Conservation (phyloP, 2,113 vertebrate species). For the Myxocyprinus asiaticus region DNA sequence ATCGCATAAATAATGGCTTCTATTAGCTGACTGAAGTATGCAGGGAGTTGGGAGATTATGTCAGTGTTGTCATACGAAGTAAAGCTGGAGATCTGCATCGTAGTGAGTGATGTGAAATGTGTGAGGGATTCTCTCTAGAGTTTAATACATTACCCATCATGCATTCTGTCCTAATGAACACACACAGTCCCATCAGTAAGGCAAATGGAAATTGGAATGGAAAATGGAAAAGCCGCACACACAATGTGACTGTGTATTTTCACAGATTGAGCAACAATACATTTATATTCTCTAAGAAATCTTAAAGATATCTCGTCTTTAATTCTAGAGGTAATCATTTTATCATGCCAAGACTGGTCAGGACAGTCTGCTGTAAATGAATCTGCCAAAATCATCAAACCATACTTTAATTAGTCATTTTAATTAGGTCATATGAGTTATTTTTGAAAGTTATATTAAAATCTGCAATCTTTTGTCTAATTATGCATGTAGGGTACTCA, state of each 20-base stretch:
- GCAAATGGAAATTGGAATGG: too few species aligned
- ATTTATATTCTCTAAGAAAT: too few species aligned
- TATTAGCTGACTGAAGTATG: constrained; percentile 68
- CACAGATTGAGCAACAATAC: too few species aligned
- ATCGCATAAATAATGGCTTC: constrained; percentile 66
- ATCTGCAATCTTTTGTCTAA: background rate
- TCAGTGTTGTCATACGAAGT: constrained; percentile 52
- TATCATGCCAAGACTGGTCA: too few species aligned
- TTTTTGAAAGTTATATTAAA: background rate
- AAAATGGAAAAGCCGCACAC: background rate
- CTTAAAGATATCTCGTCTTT: constrained; percentile 7
- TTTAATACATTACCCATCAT: constrained; percentile 76
- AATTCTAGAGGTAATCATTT: too few species aligned
- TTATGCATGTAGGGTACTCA: background rate
- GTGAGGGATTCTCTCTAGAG: constrained; percentile 61
- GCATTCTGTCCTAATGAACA: constrained; percentile 54
- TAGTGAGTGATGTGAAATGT: constrained; percentile 53
- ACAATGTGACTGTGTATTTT: too few species aligned
- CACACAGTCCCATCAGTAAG: constrained; percentile 20
- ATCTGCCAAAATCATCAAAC: too few species aligned
- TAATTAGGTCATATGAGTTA: background rate
- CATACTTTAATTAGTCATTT: background rate
- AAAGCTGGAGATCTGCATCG: background rate
- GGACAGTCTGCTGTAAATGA: too few species aligned
- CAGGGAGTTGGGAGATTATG: constrained; percentile 46